Base-by-base conservation (phyloP, 2,797 vertebrate genomes). In the Enteromius anoplus region DNA sequence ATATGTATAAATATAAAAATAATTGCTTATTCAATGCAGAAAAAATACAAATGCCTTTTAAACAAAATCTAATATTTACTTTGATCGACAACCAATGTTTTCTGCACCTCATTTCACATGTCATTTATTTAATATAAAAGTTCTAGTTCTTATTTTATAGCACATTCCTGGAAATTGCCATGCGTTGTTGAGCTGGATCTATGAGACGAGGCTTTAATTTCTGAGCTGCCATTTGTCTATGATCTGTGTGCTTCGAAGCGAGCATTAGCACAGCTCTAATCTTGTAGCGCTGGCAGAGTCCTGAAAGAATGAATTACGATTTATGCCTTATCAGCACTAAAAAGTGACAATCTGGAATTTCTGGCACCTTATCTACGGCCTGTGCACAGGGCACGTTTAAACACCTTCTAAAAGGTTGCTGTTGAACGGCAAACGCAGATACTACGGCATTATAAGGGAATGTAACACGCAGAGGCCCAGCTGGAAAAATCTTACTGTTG, bases 301-400 rank as follows among this genome's bases (percentile, higher is more conserved):
- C 62, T 84, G 72, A 34, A 14, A 66, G 80, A 86, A 65, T 51
- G n/a, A 77, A 64, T 80, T 71, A 80, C 4, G 47, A 64, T 77
- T 78, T 62, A 65, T 70, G 84, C 82, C 55, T 85, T 29, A 82
- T 85, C 84, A 83, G 84, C 87, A 84, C 34, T 62, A 82, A 72
- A 71, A 79, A 58, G 58, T 40, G 51, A 80, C 26, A 76, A 76
- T 65, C 47, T 68, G 17, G 34, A 76, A 58, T 84, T 76, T 66
- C 64, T 23, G 11, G 11, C 15, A n/a, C 47, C 42, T 62, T 51
- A 64, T 53, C 69, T 34, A 23, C 0, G 5, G 5, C 62, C 26
- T 49, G 26, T 2, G 60, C 75, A 65, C 58, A 7, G 49, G 62
- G 26, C 60, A 64, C 60, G 60, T 64, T 64, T 34, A 3, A 69